Evolutionary conservation across 92 coral and sea anemone genomes (phyloP).

Genomic region (Siderastrea siderea): DNA sequence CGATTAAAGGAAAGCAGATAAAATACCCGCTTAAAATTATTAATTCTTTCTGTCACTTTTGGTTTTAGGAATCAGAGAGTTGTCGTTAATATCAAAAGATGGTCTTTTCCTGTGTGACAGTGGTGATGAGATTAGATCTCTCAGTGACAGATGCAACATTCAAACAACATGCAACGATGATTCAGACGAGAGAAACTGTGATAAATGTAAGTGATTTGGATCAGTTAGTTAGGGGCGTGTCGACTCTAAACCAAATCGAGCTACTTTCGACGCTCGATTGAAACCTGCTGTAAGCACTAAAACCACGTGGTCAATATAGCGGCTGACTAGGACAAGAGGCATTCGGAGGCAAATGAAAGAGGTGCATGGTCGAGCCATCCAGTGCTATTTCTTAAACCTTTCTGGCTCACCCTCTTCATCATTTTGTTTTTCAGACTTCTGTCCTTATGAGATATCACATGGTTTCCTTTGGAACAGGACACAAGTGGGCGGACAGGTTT

Average conservation of each 20-base stretch:
- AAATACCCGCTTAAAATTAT: no score
- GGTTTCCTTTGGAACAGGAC: constrained; percentile 35
- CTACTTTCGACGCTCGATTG: no score
- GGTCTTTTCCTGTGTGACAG: constrained; percentile 41
- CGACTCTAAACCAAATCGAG: no score
- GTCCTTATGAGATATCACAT: background rate
- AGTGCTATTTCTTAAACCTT: no score
- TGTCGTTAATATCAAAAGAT: constrained; percentile 21
- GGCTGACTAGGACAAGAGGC: no score
- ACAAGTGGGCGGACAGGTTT: background rate
- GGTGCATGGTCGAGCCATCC: no score
- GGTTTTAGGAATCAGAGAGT: constrained; percentile 5
- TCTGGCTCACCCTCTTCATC: no score
- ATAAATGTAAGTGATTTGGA: constrained; percentile 4
- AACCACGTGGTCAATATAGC: no score
- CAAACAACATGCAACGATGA: background rate
- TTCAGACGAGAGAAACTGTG: constrained; percentile 35
- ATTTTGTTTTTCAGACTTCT: constrained; percentile 3
- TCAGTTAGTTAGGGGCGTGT: background rate
- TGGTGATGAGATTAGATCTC: constrained; percentile 32
- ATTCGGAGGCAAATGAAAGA: no score
- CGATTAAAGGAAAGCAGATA: no score
- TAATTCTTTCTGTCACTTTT: background rate
- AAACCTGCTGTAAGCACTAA: no score
- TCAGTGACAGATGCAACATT: constrained; percentile 32